phyloP scores from a whole-genome alignment of 2,113 vertebrate species.

The Phoxinus phoxinus region DNA sequence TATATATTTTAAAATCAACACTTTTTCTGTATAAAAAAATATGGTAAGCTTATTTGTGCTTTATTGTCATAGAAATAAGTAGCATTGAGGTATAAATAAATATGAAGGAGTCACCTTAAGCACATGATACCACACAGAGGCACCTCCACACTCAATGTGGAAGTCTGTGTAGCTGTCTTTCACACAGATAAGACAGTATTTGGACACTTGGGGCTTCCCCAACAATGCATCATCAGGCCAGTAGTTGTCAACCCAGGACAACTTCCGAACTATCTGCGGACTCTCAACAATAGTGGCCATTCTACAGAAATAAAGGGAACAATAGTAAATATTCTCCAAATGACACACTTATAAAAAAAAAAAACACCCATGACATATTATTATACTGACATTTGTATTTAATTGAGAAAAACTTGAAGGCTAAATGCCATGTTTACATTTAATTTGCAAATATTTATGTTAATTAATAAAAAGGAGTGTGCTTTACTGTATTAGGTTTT shows the following conservation, averaged over 20 bases:
- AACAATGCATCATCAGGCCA: slow-evolving; percentile 95
- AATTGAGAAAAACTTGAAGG: neutral
- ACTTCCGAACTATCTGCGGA: slow-evolving; percentile 90
- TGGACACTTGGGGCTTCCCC: slow-evolving; percentile 95
- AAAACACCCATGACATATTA: neutral
- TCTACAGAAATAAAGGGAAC: slow-evolving; percentile 71
- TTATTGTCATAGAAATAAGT: neutral
- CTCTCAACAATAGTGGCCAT: slow-evolving; percentile 95
- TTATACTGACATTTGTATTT: neutral
- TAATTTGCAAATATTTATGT: neutral
- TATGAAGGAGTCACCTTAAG: slow-evolving; percentile 82
- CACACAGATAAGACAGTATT: slow-evolving; percentile 97
- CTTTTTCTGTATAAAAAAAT: neutral
- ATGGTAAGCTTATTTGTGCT: neutral
- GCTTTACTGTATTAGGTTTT: neutral
- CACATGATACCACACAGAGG: slow-evolving; percentile 96
- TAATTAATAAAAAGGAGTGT: neutral
- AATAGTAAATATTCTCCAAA: neutral
- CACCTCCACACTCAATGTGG: slow-evolving; percentile 94
- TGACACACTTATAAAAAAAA: neutral
- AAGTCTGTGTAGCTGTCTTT: slow-evolving; percentile 99
- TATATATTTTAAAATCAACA: neutral
- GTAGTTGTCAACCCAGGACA: slow-evolving; percentile 97
- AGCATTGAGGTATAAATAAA: neutral
- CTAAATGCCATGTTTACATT: neutral